Conservation (phyloP, 2,113 vertebrate species). For the Nyctereutes procyonoides region DNA sequence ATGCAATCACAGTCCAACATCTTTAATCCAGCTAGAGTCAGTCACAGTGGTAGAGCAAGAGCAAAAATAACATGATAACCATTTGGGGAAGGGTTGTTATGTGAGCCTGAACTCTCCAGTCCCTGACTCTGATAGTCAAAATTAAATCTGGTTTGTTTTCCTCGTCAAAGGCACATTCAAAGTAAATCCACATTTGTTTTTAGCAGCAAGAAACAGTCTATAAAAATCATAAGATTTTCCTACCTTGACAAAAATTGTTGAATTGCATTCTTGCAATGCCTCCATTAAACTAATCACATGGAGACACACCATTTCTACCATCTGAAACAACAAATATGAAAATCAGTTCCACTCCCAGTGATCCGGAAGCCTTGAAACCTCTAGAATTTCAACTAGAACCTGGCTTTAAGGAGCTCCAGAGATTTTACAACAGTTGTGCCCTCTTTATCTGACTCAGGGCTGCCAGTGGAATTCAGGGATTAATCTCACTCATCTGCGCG, state of each 20-base stretch:
- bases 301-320: slow-evolving; percentile 99
- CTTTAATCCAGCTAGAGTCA: background rate
- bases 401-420: background rate
- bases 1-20: background rate
- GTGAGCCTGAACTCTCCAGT: background rate
- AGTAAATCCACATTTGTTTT: slow-evolving; percentile 46
- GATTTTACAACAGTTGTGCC: background rate
- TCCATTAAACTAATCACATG: slow-evolving; percentile 99
- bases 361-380: background rate
- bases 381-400: slow-evolving; percentile 51
- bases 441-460: background rate
- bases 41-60: background rate
- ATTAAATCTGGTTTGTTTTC: slow-evolving; percentile 10
- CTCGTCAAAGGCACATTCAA: background rate
- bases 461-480: background rate
- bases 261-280: slow-evolving; percentile 98
- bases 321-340: slow-evolving; percentile 86
- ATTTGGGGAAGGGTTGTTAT: background rate
- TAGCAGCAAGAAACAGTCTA: slow-evolving; percentile 17
- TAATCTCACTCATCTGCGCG: background rate
- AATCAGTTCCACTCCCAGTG: slow-evolving; percentile 53
- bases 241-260: slow-evolving; percentile 99
- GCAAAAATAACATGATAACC: background rate
- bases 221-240: slow-evolving; percentile 64
- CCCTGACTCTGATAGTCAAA: background rate